Conservation (phyloP, 2,113 vertebrate species). For the Dipodomys stephensi region DNA sequence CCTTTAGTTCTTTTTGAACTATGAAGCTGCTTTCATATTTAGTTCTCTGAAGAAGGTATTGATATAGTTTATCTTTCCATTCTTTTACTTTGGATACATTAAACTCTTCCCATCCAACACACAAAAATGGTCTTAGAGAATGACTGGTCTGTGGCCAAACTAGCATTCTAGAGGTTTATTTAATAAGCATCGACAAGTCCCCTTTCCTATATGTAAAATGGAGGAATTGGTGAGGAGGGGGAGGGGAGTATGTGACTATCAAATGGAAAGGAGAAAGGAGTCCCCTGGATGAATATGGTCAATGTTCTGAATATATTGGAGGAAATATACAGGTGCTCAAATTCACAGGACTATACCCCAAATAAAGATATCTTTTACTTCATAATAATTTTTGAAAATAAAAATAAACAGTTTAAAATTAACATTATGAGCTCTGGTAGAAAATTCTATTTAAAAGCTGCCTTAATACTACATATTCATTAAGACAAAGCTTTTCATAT, state of each 20-base stretch:
- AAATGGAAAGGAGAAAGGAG: neutral
- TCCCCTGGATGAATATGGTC: neutral
- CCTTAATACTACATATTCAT: no score
- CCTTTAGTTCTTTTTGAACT: neutral
- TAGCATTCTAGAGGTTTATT: neutral
- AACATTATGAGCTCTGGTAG: no score
- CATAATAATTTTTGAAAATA: no score
- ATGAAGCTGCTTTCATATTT: neutral
- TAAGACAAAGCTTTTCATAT: no score
- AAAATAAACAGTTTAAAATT: no score
- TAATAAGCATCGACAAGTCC: neutral
- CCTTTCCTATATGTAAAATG: neutral
- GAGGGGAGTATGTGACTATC: rapidly evolving
- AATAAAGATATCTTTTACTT: no score
- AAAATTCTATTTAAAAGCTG: no score
- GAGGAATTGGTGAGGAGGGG: neutral
- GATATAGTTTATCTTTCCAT: neutral
- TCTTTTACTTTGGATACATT: neutral
- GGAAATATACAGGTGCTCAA: no score
- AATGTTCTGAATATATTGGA: no score
- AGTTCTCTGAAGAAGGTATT: neutral
- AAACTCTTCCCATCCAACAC: neutral
- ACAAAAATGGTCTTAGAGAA: neutral
- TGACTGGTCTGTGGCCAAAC: neutral
- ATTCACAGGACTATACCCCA: no score